Base-by-base conservation (phyloP, 1,140 invertebrate genomes). In the Parasteatoda tepidariorum region DNA sequence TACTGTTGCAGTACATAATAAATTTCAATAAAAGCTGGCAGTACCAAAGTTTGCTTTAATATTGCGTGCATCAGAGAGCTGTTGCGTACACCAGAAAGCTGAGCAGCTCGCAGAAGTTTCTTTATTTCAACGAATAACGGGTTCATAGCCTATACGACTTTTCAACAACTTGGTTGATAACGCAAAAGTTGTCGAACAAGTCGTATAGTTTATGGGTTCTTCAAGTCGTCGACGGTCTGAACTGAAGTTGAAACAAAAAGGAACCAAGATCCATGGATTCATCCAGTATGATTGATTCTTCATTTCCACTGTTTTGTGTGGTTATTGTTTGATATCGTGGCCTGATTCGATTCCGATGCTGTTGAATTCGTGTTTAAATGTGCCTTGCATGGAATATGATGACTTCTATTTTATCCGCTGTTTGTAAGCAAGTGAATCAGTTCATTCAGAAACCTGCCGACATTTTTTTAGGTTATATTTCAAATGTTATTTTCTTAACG, bases 171-270 rank as follows among this genome's bases (percentile, higher is more conserved):
- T 82, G 78, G 78, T 82, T 82, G 66, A 82, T 82, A 54, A 82
- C 78, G 78, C 31, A 82, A 82, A 82, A 82, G 78, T 82, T 82
- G 78, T 82, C 78, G 78, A 82, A 82, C 64, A 82, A 82, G 78
- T 82, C 78, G 78, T 82, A 82, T 82, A 82, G 78, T 82, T 62
- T 82, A 62, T 71, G 78, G n/a, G 78, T 62, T 71, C 78, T 41
- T 22, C 66, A 34, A 70, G 31, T 31, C 31, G 9, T 9, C 55
- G n/a, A 24, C 18, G 7, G 7, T 18, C 26, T 24, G 54, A 38
- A 67, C 15, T 41, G 55, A 33, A 38, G 28, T 28, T 28, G 28
- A 13, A n/a, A 22, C 28, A 24, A n/a, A 59, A 26, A n/a, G 30
- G 38, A 26, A 31, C 48, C 26, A 57, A 18, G 34, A 48, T 15